Percentiles rank a stretch among this genome's conserved stretches.
Evolutionary conservation across 2,113 vertebrate species (phyloP).

Genomic region (Caranx ignobilis): DNA sequence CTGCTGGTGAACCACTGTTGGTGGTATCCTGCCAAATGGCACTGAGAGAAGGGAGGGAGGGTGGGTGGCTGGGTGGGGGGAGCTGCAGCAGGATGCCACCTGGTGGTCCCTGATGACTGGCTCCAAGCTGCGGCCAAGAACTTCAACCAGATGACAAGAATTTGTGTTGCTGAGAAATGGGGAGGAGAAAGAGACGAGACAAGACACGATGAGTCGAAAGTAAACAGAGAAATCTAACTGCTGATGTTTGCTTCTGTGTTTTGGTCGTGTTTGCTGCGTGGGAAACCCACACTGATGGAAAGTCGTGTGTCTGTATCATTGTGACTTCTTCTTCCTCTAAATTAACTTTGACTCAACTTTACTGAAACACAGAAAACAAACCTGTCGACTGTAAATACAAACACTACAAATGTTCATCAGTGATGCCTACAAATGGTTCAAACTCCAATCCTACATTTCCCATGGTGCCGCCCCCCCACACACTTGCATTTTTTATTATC

Average conservation of each 20-base stretch:
- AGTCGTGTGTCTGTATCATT: background rate
- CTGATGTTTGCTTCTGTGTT: too few species aligned
- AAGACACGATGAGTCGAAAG: background rate
- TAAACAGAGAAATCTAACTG: too few species aligned
- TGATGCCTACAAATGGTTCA: too few species aligned
- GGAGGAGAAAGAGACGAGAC: background rate
- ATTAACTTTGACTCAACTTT: background rate
- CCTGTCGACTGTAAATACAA: too few species aligned
- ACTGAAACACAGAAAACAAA: background rate
- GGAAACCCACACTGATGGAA: background rate
- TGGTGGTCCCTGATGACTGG: constrained; percentile 56
- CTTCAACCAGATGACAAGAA: background rate
- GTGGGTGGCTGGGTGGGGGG: too few species aligned
- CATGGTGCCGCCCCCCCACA: too few species aligned
- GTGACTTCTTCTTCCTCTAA: too few species aligned
- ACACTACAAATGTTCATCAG: background rate
- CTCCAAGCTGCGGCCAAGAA: constrained; percentile 3
- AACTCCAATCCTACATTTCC: too few species aligned
- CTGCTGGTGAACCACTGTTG: constrained; percentile 61
- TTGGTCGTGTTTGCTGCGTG: too few species aligned
- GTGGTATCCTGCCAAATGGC: constrained; percentile 69
- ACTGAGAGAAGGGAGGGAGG: constrained; percentile 33
- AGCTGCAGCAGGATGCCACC: constrained; percentile 55
- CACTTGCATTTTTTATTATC: too few species aligned
- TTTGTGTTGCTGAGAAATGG: background rate